Percentiles rank a stretch among this genome's conserved stretches.
phyloP scores from a whole-genome alignment of 1,140 invertebrate species.

The Apis mellifera region DNA sequence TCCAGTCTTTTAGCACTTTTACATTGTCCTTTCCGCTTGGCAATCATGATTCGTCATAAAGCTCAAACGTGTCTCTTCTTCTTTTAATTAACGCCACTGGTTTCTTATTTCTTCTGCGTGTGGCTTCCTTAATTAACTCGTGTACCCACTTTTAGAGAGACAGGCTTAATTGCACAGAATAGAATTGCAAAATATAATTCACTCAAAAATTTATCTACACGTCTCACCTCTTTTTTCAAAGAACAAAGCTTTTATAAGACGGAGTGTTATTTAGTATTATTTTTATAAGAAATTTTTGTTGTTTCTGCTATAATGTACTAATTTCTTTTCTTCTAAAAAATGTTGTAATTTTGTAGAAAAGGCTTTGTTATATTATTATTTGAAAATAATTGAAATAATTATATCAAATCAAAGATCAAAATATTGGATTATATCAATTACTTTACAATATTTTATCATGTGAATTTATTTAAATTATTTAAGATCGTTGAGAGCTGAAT shows the following conservation, averaged over 20 bases:
- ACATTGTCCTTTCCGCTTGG: not conserved
- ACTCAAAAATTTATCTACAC: constrained; percentile 9
- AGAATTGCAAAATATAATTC: constrained; percentile 23
- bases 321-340: too few species aligned
- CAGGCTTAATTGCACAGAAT: constrained; percentile 29
- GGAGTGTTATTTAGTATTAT: not conserved
- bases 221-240: not conserved
- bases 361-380: too few species aligned
- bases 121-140: constrained; percentile 45
- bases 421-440: too few species aligned
- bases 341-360: too few species aligned
- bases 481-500: too few species aligned
- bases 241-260: not conserved
- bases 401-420: too few species aligned
- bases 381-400: too few species aligned
- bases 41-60: constrained; percentile 35
- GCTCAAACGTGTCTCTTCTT: constrained; percentile 26
- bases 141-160: not conserved
- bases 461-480: too few species aligned
- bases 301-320: too few species aligned
- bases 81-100: constrained; percentile 45
- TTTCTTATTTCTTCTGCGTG: constrained; percentile 18
- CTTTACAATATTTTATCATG: too few species aligned
- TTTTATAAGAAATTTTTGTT: too few species aligned
- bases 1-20: too few species aligned